These are phyloP conservation scores for Amblyornis subalaris DNA, from an alignment of 2,113 vertebrate species.

Conservation along the genomic window DNA sequence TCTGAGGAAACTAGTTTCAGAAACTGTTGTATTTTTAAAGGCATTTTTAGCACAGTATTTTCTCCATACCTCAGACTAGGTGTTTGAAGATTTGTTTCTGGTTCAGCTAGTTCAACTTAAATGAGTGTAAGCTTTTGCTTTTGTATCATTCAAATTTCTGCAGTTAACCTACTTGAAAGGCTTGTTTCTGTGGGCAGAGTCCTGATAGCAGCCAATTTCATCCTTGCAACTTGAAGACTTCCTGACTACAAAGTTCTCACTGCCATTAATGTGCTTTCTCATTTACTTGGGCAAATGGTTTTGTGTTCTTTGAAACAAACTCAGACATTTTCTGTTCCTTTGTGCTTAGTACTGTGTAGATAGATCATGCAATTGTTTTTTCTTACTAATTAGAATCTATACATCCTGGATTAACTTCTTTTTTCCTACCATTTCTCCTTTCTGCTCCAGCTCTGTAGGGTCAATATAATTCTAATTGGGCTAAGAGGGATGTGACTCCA, in stretches of 20 bases:
- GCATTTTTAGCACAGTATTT: conserved; percentile 35
- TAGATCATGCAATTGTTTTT: background rate
- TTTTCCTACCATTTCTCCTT: background rate
- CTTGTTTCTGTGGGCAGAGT: conserved; percentile 24
- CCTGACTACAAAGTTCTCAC: conserved; percentile 16
- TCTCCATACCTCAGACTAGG: conserved; percentile 1
- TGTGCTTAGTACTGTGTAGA: background rate
- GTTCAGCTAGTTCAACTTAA: conserved; percentile 35
- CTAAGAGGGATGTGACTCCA: background rate
- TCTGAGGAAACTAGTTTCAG: background rate
- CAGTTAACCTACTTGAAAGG: conserved; percentile 46
- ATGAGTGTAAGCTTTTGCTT: conserved; percentile 7
- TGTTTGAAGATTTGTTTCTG: conserved; percentile 42
- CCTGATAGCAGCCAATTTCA: conserved; percentile 19
- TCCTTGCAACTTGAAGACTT: background rate
- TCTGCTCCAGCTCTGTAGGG: background rate
- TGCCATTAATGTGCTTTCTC: background rate
- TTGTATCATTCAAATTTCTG: conserved; percentile 18
- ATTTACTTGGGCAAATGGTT: background rate
- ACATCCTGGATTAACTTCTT: background rate
- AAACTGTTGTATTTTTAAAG: background rate
- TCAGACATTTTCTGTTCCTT: background rate
- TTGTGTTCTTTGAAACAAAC: conserved; percentile 14
- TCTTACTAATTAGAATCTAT: background rate
- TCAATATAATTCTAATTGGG: conserved; percentile 10